These are phyloP conservation scores for Rhinatrema bivittatum DNA, from an alignment of 2,797 vertebrate genomes.

Conservation along the genomic window DNA sequence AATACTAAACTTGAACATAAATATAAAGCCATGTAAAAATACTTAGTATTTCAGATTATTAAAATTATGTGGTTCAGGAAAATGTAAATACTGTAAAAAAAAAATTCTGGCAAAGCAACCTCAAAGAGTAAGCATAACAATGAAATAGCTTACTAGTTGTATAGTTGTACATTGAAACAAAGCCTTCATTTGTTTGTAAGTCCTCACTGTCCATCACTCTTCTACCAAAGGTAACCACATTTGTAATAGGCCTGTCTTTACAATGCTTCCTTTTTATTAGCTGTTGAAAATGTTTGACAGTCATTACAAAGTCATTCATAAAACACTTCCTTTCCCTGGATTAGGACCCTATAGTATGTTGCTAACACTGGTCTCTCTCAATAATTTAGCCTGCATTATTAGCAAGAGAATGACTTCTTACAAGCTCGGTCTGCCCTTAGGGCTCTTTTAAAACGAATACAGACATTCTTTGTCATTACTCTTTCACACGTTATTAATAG, in stretches of 20 bases:
- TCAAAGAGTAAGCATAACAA: no score
- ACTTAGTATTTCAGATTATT: no score
- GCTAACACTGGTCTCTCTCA: conserved; percentile 43
- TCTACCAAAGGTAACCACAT: no score
- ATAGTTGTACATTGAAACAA: no score
- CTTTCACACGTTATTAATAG: conserved; percentile 43
- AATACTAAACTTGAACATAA: no score
- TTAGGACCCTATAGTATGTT: conserved; percentile 29
- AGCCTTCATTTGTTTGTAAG: no score
- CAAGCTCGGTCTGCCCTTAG: conserved; percentile 31
- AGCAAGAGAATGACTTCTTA: conserved; percentile 47
- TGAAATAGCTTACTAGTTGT: no score
- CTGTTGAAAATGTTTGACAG: conserved; percentile 44
- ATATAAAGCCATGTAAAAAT: no score
- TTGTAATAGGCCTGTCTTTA: conserved; percentile 27
- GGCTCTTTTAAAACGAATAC: conserved; percentile 40
- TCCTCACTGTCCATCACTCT: no score
- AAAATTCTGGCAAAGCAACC: no score
- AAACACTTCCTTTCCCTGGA: conserved; percentile 48
- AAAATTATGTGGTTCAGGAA: no score
- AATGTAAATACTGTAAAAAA: no score
- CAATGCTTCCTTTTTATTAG: conserved; percentile 46
- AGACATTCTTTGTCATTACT: conserved; percentile 46
- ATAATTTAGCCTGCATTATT: conserved; percentile 43
- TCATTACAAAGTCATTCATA: conserved; percentile 46